Evolutionary conservation across 2,113 vertebrate genomes (phyloP).

Genomic region (Cichladusa arquata): DNA sequence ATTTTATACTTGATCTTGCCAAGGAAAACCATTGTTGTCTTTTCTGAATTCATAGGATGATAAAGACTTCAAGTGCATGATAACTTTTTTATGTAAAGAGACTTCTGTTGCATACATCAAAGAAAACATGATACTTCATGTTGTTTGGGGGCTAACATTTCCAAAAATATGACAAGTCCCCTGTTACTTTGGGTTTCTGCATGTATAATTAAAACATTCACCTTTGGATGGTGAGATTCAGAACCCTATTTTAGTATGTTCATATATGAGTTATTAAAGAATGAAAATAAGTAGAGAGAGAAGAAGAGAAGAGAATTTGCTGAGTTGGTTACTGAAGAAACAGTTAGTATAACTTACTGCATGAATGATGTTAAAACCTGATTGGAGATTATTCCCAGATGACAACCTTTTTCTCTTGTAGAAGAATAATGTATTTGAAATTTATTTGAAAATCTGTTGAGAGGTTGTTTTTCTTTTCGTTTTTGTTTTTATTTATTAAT

Average conservation of each 20-base stretch:
- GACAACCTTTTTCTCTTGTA: not conserved
- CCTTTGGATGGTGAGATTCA: not conserved
- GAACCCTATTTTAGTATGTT: not conserved
- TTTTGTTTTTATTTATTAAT: not conserved
- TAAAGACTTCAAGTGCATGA: not conserved
- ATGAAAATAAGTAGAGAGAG: not conserved
- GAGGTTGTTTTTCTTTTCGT: no score
- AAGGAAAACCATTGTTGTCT: not conserved
- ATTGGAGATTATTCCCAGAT: not conserved
- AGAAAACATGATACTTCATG: not conserved
- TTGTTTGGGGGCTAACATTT: not conserved
- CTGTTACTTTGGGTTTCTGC: not conserved
- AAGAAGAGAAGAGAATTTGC: not conserved
- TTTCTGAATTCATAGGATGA: not conserved
- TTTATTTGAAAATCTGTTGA: not conserved
- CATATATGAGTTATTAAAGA: not conserved
- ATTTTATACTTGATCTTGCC: not conserved
- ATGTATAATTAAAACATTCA: not conserved
- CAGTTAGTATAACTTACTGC: not conserved
- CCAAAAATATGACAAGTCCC: not conserved
- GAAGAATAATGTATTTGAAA: not conserved
- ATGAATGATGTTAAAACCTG: not conserved
- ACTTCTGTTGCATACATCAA: not conserved
- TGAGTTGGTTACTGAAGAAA: not conserved
- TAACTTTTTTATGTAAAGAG: not conserved